These are phyloP conservation scores for Erpetoichthys calabaricus DNA, from an alignment of 2,797 vertebrate species.

Conservation along the genomic window DNA sequence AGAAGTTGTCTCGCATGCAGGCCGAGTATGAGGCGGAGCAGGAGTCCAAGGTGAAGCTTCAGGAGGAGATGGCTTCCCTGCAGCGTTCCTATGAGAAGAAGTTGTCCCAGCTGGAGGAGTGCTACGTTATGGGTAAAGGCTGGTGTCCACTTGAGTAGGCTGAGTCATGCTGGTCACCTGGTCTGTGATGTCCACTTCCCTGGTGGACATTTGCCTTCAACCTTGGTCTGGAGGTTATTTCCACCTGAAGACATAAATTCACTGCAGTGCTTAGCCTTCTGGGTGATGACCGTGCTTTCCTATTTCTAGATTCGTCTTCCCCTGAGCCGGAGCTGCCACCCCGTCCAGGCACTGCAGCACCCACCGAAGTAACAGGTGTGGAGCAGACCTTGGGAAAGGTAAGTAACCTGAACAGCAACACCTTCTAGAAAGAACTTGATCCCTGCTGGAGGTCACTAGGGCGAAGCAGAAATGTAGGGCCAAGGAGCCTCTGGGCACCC, in stretches of 20 bases:
- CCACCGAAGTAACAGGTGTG: slow-evolving; percentile 7
- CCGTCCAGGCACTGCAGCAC: slow-evolving; percentile 8
- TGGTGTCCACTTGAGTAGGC: accelerated
- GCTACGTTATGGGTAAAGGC: slow-evolving; percentile 34
- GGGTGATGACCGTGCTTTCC: no score
- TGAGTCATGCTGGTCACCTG: no score
- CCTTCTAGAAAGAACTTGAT: no score
- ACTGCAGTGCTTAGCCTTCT: no score
- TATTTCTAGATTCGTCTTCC: no score
- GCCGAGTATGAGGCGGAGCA: slow-evolving; percentile 68
- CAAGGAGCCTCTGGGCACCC: no score
- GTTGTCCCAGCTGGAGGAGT: slow-evolving; percentile 46
- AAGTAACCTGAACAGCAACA: neutral
- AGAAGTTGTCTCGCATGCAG: slow-evolving; percentile 57
- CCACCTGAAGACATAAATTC: no score
- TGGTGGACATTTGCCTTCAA: no score
- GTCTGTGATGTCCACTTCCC: no score
- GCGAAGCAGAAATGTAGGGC: no score
- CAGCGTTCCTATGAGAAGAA: slow-evolving; percentile 55
- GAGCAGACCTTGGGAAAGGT: slow-evolving; percentile 22
- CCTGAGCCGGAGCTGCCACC: slow-evolving; percentile 12
- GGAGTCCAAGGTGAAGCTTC: slow-evolving; percentile 55
- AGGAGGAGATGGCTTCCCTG: slow-evolving; percentile 64
- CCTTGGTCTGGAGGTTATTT: no score
- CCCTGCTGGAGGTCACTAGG: no score